Conservation (phyloP, 2,113 vertebrate species). For the Corydoras sp. region DNA sequence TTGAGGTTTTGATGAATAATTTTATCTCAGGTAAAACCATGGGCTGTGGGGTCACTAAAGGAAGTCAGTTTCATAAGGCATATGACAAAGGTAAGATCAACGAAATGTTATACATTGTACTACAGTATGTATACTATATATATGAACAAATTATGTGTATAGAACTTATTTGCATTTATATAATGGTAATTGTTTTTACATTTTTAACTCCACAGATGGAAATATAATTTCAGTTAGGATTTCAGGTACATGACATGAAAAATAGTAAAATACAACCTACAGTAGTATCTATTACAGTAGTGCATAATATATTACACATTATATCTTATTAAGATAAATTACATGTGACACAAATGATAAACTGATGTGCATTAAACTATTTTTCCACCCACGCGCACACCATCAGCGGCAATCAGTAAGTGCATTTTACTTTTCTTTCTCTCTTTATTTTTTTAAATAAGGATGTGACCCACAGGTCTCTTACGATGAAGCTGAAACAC, state of each 20-base stretch:
- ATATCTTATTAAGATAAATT: background rate
- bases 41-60: slow-evolving; percentile 72
- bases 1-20: background rate
- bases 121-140: background rate
- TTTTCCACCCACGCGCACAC: too few relatives aligned
- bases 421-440: too few relatives aligned
- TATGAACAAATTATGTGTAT: too few relatives aligned
- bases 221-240: slow-evolving; percentile 33
- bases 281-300: too few relatives aligned
- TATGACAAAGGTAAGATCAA: slow-evolving; percentile 56
- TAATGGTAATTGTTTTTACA: background rate
- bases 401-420: too few relatives aligned
- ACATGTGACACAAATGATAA: background rate
- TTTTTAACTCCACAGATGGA: slow-evolving; percentile 11
- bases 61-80: slow-evolving; percentile 57
- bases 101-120: background rate
- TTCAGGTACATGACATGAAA: background rate
- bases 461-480: too few relatives aligned
- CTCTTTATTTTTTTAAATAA: too few relatives aligned
- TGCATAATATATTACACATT: background rate
- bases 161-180: too few relatives aligned
- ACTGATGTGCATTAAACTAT: too few relatives aligned
- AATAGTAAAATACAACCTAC: background rate
- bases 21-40: slow-evolving; percentile 54
- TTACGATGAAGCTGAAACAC: too few relatives aligned